Conservation (phyloP, 1,140 invertebrate genomes). For the Monochamus saltuarius region DNA sequence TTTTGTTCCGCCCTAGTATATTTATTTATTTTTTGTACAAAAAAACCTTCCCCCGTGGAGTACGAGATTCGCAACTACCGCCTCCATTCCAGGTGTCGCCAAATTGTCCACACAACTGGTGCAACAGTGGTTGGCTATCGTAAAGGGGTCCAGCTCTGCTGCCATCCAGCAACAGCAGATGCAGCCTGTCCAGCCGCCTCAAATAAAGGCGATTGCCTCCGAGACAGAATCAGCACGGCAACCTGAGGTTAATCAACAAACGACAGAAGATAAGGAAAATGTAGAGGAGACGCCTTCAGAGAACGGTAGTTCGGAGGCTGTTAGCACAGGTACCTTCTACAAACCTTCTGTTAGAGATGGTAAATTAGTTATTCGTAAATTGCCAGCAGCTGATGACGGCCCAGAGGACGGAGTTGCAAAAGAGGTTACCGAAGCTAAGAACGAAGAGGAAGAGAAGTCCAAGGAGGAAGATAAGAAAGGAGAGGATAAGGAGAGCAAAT, state of each 20-base stretch:
- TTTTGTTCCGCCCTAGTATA: no score
- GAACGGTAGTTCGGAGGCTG: slow-evolving; percentile 33
- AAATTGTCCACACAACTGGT: slow-evolving; percentile 75
- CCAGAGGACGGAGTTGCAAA: slow-evolving; percentile 34
- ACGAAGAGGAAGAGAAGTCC: slow-evolving; percentile 48
- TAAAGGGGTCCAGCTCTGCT: slow-evolving; percentile 55
- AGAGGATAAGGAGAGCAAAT: slow-evolving; percentile 46
- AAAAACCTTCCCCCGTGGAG: neutral
- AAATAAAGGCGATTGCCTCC: neutral
- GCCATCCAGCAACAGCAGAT: slow-evolving; percentile 22
- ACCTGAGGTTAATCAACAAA: neutral
- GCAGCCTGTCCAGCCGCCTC: slow-evolving; percentile 8
- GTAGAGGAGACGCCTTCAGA: neutral
- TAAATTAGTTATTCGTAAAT: slow-evolving; percentile 69
- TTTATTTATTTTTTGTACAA: neutral
- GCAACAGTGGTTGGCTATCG: slow-evolving; percentile 87
- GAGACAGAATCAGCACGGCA: neutral
- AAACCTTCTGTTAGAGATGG: slow-evolving; percentile 75
- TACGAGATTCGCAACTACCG: neutral
- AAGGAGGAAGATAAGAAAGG: slow-evolving; percentile 36
- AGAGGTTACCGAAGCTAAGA: slow-evolving; percentile 25
- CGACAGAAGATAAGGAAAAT: neutral
- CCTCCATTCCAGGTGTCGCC: slow-evolving; percentile 40
- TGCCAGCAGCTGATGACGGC: slow-evolving; percentile 46
- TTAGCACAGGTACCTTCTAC: slow-evolving; percentile 53